These are phyloP conservation scores for Liasis olivaceus DNA, from an alignment of 2,797 vertebrate genomes.

Conservation along the genomic window DNA sequence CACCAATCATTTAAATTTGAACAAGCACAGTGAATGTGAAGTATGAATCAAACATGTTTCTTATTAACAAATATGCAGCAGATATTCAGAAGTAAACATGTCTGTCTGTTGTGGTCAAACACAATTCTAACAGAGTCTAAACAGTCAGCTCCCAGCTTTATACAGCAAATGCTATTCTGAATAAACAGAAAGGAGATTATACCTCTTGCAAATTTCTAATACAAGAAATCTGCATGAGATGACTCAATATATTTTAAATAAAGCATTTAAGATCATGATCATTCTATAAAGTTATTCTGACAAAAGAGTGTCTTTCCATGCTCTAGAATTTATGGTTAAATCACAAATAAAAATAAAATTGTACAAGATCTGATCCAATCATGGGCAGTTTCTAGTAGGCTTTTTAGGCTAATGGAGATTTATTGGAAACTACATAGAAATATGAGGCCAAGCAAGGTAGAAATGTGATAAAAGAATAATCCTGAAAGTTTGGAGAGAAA, in stretches of 20 bases:
- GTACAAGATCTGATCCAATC: not conserved
- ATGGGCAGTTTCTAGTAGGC: not conserved
- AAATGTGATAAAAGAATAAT: not conserved
- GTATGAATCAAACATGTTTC: not conserved
- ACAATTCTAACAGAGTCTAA: slow-evolving; percentile 42
- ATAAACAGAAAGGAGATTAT: slow-evolving; percentile 11
- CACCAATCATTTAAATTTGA: slow-evolving; percentile 37
- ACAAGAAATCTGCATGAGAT: not conserved
- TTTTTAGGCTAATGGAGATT: not conserved
- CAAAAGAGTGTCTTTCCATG: not conserved
- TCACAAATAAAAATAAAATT: not conserved
- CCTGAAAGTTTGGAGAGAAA: slow-evolving; percentile 16
- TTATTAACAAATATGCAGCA: slow-evolving; percentile 21
- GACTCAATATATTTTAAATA: not conserved
- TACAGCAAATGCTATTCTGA: slow-evolving; percentile 28
- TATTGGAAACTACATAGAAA: not conserved
- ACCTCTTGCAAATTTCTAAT: slow-evolving; percentile 7
- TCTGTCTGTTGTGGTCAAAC: slow-evolving; percentile 34
- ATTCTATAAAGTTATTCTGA: not conserved
- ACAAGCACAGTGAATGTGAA: not conserved
- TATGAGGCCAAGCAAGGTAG: slow-evolving; percentile 10
- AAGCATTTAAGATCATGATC: not conserved
- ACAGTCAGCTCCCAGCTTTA: not conserved
- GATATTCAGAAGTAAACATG: slow-evolving; percentile 35
- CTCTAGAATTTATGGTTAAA: not conserved